Evolutionary conservation across 2,888 invertebrate genomes (phyloP).

Genomic region (Tipula vernalis): DNA sequence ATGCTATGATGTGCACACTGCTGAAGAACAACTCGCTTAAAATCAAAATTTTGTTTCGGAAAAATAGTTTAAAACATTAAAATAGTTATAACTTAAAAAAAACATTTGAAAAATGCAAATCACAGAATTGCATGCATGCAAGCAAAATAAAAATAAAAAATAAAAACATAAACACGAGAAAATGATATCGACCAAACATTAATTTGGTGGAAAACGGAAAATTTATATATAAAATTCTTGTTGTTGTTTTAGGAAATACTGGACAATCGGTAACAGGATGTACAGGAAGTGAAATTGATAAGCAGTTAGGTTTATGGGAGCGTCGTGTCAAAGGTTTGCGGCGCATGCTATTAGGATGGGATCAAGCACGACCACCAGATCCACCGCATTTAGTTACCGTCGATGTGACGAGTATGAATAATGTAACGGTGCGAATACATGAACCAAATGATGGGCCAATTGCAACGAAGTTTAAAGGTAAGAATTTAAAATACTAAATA

Average conservation of each 20-base stretch:
- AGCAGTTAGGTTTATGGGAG: constrained; percentile 81
- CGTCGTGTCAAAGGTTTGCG: constrained; percentile 42
- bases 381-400: constrained; percentile 68
- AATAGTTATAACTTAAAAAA: neutral
- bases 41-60: too few species aligned
- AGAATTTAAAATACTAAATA: constrained; percentile 15
- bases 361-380: constrained; percentile 73
- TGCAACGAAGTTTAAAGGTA: constrained; percentile 85
- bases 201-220: neutral
- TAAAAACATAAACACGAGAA: neutral
- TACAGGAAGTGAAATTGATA: constrained; percentile 62
- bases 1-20: neutral
- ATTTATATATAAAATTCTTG: too few species aligned
- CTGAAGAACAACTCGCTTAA: neutral
- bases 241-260: constrained; percentile 26
- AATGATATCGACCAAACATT: neutral
- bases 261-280: constrained; percentile 49
- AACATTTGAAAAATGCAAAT: neutral
- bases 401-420: constrained; percentile 46
- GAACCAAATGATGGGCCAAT: constrained; percentile 69
- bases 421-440: constrained; percentile 50
- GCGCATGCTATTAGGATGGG: constrained; percentile 72
- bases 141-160: neutral
- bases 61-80: neutral
- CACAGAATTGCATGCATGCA: neutral